Evolutionary conservation across 2,797 vertebrate species (phyloP).

Genomic region (Prionace glauca): DNA sequence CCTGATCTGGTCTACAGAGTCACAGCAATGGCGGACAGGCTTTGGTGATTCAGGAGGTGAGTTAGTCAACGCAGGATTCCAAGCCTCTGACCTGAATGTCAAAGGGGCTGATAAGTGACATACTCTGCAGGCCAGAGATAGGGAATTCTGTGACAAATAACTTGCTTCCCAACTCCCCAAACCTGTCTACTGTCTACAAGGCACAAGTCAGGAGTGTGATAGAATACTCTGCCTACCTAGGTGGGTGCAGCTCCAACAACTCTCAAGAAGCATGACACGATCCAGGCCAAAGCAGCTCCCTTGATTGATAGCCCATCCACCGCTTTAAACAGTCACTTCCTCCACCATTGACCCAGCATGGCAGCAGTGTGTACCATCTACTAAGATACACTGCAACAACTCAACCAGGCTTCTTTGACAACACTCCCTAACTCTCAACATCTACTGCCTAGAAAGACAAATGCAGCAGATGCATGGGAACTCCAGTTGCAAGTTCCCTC

Average conservation of each 20-base stretch:
- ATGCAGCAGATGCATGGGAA: not conserved
- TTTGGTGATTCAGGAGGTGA: no score
- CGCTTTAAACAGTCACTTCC: not conserved
- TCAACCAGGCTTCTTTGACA: not conserved
- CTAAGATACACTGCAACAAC: not conserved
- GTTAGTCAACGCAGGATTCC: no score
- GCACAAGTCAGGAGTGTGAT: not conserved
- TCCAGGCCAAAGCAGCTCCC: not conserved
- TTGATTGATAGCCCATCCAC: not conserved
- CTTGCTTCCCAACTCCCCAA: not conserved
- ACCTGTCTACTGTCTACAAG: not conserved
- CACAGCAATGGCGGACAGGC: no score
- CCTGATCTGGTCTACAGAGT: no score
- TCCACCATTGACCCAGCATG: not conserved
- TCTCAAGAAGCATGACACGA: not conserved
- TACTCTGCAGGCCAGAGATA: not conserved
- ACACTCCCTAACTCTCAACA: not conserved
- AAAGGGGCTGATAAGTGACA: not conserved
- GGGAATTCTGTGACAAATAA: not conserved
- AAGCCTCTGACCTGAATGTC: no score
- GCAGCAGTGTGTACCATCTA: not conserved
- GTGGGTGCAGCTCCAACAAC: not conserved
- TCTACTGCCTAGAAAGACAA: not conserved
- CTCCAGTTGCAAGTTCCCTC: not conserved
- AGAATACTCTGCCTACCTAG: not conserved